Base-by-base conservation (phyloP, 1,140 invertebrate genomes). In the Drosophila bipectinata region DNA sequence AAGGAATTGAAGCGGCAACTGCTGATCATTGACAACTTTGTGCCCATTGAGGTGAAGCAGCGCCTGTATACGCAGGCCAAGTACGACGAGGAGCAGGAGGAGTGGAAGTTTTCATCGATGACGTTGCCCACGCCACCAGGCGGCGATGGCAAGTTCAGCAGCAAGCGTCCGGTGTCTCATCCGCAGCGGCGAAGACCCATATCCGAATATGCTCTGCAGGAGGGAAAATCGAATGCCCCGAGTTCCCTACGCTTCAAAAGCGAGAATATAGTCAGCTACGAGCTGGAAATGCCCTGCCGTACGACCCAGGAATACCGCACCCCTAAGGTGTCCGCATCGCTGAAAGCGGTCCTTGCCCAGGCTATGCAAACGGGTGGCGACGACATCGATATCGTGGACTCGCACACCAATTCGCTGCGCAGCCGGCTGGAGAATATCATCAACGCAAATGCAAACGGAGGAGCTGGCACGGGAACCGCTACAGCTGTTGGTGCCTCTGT, bases 11-110 rank as follows among this genome's bases (percentile, higher is more conserved):
- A 97, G 76, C 93, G 96, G n/a, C 95, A 95, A 62, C 95, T 97
- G 85, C 93, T 99, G 8, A 96, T 99, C 44, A 98, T 99, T 61
- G 98, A 99, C 83, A 99, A 99, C 92, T 99, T 99, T 92, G 98
- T 99, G 85, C 98, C 98, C 9, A 93, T 95, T 3, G 97, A 98
- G 80, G 97, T 99, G 49, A 96, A 97, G 79, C 94, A 95, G 48
- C 95, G 96, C 78, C 94, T 99, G n/a, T 93, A 96, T 76, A 95
- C 92, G 77, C 94, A 94, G 79, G 95, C 95, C 79, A 93, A 95
- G 24, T 98, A 96, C 92, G 97, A 99, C 92, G 98, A 99, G 80
- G 96, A 97, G 84, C 93, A 96, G 66, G 97, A 99, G 85, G 93
- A 94, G 45, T 99, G 98, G 98, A 93, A 94, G 72, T 92, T 93